These are phyloP conservation scores for Poicephalus meyeri DNA, from an alignment of 2,113 vertebrate genomes.

Conservation along the genomic window DNA sequence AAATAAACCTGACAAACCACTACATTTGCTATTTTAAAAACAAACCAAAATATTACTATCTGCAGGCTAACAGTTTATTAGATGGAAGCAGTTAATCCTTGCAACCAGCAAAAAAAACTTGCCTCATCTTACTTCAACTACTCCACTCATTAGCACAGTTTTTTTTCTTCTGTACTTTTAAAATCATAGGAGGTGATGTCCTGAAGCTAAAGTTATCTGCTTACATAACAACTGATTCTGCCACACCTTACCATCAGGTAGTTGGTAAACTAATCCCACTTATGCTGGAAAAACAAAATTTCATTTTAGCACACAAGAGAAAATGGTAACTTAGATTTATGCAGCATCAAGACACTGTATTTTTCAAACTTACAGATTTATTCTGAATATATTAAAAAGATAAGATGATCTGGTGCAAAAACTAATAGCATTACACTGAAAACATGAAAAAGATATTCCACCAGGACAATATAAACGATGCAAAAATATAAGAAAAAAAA, in stretches of 20 bases:
- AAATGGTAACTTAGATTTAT: neutral
- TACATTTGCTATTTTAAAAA: neutral
- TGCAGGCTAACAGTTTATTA: neutral
- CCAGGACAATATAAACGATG: fast-evolving
- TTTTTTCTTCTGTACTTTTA: neutral
- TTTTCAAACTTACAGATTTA: neutral
- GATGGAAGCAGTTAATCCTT: neutral
- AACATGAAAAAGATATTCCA: neutral
- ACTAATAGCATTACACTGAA: neutral
- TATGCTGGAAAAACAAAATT: neutral
- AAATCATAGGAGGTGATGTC: neutral
- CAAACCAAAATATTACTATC: neutral
- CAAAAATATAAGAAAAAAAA: neutral
- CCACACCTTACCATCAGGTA: neutral
- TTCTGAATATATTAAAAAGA: neutral
- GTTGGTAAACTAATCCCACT: neutral
- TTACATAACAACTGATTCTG: neutral
- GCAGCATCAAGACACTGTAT: neutral
- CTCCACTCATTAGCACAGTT: neutral
- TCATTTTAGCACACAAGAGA: neutral
- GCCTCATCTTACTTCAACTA: neutral
- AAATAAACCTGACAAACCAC: neutral
- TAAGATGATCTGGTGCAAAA: neutral
- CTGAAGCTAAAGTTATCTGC: neutral
- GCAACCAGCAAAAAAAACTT: neutral